Conservation (phyloP, 37 sponge, comb jelly and placozoan species). For the Axinella damicornis region DNA sequence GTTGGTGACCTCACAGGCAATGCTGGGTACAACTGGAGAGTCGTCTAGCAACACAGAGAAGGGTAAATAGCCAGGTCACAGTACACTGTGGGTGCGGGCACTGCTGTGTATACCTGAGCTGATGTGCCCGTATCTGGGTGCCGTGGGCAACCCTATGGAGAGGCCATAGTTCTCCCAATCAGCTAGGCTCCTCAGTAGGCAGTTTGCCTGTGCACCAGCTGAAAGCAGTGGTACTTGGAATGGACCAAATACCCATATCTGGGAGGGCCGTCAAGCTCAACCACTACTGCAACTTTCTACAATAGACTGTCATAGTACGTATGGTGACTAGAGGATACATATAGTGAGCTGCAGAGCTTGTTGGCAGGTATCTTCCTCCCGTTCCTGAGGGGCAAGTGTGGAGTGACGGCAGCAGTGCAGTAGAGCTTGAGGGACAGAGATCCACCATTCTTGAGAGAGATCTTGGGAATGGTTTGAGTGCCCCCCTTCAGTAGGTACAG, state of each 20-base stretch:
- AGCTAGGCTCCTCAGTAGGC: slow-evolving; percentile 19
- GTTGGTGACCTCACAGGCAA: slow-evolving; percentile 8
- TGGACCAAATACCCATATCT: slow-evolving; percentile 58
- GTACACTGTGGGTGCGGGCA: too few species aligned
- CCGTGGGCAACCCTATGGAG: neutral
- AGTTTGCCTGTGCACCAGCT: slow-evolving; percentile 1
- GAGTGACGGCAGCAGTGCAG: slow-evolving; percentile 29
- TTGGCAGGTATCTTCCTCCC: slow-evolving; percentile 50
- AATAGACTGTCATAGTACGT: neutral
- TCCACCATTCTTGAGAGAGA: neutral
- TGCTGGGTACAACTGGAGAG: neutral
- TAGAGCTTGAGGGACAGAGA: slow-evolving; percentile 28
- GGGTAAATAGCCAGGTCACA: too few species aligned
- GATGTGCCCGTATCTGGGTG: too few species aligned
- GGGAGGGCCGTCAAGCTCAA: neutral
- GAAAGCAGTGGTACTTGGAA: slow-evolving; percentile 9
- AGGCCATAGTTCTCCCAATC: slow-evolving; percentile 59
- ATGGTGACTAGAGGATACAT: slow-evolving; percentile 40
- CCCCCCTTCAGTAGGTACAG: slow-evolving; percentile 26
- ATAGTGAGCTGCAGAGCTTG: slow-evolving; percentile 25
- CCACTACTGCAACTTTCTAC: neutral
- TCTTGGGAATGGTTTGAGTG: neutral
- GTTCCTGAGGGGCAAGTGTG: slow-evolving; percentile 12
- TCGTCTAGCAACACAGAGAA: neutral
- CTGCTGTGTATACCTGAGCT: too few species aligned